Percentiles rank a stretch among this genome's conserved stretches.
phyloP scores from a whole-genome alignment of 2,797 vertebrate species.

The Triplophysa bombifrons region DNA sequence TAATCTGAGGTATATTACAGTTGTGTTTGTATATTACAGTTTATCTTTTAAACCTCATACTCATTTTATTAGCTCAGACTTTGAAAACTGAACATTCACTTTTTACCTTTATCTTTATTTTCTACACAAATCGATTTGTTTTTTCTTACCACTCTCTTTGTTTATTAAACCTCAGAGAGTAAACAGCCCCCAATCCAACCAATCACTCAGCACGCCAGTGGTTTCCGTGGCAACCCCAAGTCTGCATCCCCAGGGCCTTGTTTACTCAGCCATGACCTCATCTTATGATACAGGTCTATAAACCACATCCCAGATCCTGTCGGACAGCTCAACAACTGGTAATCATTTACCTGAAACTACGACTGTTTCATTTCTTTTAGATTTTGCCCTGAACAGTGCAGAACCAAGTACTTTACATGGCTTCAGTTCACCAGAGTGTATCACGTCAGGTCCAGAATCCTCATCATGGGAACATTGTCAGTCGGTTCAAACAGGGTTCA shows the following conservation, averaged over 20 bases:
- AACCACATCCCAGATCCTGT: neutral
- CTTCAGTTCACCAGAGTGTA: conserved; percentile 84
- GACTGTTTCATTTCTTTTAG: conserved; percentile 66
- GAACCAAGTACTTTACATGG: conserved; percentile 86
- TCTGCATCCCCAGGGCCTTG: conserved; percentile 84
- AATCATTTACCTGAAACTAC: neutral
- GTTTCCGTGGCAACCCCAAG: conserved; percentile 92
- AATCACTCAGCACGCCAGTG: conserved; percentile 88
- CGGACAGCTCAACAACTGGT: neutral
- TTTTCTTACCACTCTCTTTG: conserved; percentile 3
- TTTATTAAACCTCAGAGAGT: conserved; percentile 83
- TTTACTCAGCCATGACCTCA: conserved; percentile 86
- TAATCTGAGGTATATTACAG: too few relatives aligned
- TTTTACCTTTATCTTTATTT: neutral
- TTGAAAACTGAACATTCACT: neutral
- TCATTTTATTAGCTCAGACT: neutral
- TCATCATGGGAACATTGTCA: conserved; percentile 92
- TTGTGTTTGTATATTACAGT: too few relatives aligned
- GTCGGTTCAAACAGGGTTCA: conserved; percentile 79
- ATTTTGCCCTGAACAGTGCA: conserved; percentile 88
- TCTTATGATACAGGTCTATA: conserved; percentile 87
- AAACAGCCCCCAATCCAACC: conserved; percentile 84
- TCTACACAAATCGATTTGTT: neutral
- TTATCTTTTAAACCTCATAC: neutral
- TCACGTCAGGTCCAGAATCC: conserved; percentile 83